These are phyloP conservation scores for Cydia pomonella DNA, from an alignment of 1,140 invertebrate genomes.

Conservation along the genomic window DNA sequence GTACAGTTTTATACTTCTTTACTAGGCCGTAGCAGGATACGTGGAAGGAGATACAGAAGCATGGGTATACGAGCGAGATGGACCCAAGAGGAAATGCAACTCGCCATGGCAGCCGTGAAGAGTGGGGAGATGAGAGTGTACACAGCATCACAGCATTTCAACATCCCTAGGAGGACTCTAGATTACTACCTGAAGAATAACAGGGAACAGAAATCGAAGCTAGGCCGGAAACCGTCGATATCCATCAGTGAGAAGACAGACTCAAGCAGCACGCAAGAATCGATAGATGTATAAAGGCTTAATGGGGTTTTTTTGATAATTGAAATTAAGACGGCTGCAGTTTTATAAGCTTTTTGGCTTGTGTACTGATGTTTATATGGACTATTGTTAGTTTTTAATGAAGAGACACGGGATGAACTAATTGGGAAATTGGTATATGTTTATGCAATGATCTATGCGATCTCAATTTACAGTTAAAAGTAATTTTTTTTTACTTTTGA, in stretches of 20 bases:
- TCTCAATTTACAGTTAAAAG: neutral
- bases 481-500: neutral
- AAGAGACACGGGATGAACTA: neutral
- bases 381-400: neutral
- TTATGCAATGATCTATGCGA: neutral
- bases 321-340: too few relatives aligned
- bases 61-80: neutral
- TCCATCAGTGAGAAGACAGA: neutral
- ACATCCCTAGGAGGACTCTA: neutral
- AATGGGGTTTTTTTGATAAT: neutral
- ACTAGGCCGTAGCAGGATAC: constrained; percentile 1
- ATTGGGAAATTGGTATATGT: neutral
- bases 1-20: neutral
- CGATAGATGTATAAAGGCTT: neutral
- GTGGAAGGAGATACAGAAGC: neutral
- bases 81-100: constrained; percentile 3
- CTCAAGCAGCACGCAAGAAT: constrained; percentile 5
- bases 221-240: neutral
- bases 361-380: neutral
- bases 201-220: neutral
- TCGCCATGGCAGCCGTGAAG: constrained; percentile 4
- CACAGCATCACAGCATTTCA: constrained; percentile 9
- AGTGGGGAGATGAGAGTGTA: constrained; percentile 8
- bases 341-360: neutral
- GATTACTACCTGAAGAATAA: neutral